Evolutionary conservation across 1,140 invertebrate species (phyloP), one percentile per base, ranked within the genome.

Genomic region (Penaeus indicus): DNA sequence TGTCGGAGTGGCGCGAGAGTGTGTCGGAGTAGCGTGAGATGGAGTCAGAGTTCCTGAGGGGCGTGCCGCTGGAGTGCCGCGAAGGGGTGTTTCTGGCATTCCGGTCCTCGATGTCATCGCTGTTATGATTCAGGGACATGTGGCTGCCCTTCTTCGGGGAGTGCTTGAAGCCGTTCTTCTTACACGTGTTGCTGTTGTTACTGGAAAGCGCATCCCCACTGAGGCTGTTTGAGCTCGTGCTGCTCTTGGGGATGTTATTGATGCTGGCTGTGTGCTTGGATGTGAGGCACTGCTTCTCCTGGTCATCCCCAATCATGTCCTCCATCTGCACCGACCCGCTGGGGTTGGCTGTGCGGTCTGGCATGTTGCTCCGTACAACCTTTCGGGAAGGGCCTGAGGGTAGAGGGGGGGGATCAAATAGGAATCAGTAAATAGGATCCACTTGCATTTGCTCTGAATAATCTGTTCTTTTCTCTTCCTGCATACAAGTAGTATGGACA

Each of bases 281-380:
- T 25, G 85, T 90, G 38, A 90, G 81, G 54, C 85, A 86, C 80
- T 90, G 84, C 38, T 84, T 81, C 62, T 91, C 90, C 27, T 87
- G 85, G 62, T 91, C 90, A 25, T 91, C 90, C 10, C 61, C 90
- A 62, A 90, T 88, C 72, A 91, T 90, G 61, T 91, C 90, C 27
- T 91, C 90, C 67, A 91, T 67, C 69, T 91, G 88, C 3, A 91
- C 90, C 21, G 90, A 91, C 4, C 90, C 90, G 60, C 90, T 91
- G 32, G 90, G 90, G 61, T 91, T 91, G 83, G 85, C 83, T n/a
- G 85, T 86, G 16, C 90, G 82, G 47, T 91, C 90, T 54, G 90
- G 90, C 72, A 91, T 79, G 82, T 89, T 88, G 54, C 84, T 77
- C 62, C 63, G 67, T 3, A 91, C 88, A n/a, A 91, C 88, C 60